phyloP scores from a whole-genome alignment of 2,888 invertebrate species.

The Drosophila parthenogenetica region DNA sequence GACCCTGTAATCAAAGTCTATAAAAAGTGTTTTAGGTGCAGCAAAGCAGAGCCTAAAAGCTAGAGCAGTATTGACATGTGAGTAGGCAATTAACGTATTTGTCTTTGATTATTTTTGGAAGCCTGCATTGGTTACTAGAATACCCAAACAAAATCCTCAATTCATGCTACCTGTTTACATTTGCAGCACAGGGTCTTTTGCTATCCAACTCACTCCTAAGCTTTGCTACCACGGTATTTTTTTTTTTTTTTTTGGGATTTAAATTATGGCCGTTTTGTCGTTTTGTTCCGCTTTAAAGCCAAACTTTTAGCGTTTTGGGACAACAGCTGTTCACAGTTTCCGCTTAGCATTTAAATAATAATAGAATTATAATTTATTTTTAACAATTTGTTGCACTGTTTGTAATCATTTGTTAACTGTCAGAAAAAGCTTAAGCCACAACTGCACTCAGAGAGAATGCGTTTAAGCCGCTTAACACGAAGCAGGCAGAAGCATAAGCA shows the following conservation, averaged over 20 bases:
- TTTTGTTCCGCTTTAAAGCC: slow-evolving; percentile 61
- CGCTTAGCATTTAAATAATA: slow-evolving; percentile 76
- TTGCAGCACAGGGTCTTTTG: background rate
- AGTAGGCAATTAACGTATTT: too few relatives aligned
- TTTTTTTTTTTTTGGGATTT: slow-evolving; percentile 31
- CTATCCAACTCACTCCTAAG: background rate
- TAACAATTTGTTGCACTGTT: slow-evolving; percentile 79
- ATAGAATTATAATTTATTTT: slow-evolving; percentile 79
- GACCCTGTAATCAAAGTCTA: background rate
- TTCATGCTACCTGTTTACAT: too few relatives aligned
- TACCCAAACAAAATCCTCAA: too few relatives aligned
- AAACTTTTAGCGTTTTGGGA: slow-evolving; percentile 37
- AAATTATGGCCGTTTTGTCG: slow-evolving; percentile 58
- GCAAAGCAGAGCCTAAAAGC: too few relatives aligned
- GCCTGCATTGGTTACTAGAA: too few relatives aligned
- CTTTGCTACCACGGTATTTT: background rate
- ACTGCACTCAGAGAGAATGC: slow-evolving; percentile 61
- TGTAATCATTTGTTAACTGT: slow-evolving; percentile 82
- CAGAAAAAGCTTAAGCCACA: slow-evolving; percentile 36
- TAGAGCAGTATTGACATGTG: too few relatives aligned
- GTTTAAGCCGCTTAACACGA: slow-evolving; percentile 73
- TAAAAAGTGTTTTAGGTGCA: background rate
- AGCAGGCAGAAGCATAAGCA: slow-evolving; percentile 22
- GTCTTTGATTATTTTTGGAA: too few relatives aligned
- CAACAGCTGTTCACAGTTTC: slow-evolving; percentile 69